Percentiles rank a stretch among this genome's conserved stretches.
Evolutionary conservation across 2,113 vertebrate genomes (phyloP).

Genomic region (Prionailurus viverrinus): DNA sequence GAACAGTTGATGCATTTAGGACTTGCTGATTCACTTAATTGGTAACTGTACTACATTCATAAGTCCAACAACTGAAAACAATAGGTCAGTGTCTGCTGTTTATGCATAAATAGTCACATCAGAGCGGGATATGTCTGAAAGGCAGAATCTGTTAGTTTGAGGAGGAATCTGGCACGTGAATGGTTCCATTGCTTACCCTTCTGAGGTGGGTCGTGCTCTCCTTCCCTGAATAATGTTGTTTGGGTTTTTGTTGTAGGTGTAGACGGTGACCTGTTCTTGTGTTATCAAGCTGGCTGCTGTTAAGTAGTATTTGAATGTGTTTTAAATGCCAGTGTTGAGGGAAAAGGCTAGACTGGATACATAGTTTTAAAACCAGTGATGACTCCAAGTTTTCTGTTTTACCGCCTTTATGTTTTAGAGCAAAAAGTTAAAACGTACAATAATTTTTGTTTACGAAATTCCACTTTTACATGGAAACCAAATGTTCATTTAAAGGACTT

Average conservation of each 20-base stretch:
- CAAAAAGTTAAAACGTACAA: slow-evolving; percentile 41
- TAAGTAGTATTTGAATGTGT: slow-evolving; percentile 54
- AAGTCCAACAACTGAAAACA: slow-evolving; percentile 7
- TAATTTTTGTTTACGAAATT: slow-evolving; percentile 55
- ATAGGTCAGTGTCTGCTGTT: slow-evolving; percentile 64
- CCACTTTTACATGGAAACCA: background rate
- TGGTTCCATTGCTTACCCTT: background rate
- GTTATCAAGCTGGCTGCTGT: background rate
- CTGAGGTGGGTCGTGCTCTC: slow-evolving; percentile 38
- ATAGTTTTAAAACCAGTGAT: slow-evolving; percentile 51
- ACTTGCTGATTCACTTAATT: slow-evolving; percentile 71
- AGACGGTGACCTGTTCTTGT: background rate
- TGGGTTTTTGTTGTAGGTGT: background rate
- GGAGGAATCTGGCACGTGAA: background rate
- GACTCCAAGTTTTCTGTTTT: slow-evolving; percentile 50
- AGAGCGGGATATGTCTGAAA: slow-evolving; percentile 11
- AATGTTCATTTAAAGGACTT: slow-evolving; percentile 67
- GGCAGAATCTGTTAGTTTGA: slow-evolving; percentile 4
- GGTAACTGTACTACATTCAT: slow-evolving; percentile 63
- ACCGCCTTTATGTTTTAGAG: slow-evolving; percentile 35
- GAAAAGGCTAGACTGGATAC: slow-evolving; percentile 20
- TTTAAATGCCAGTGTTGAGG: slow-evolving; percentile 38
- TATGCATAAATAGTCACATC: slow-evolving; percentile 59
- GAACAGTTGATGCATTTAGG: slow-evolving; percentile 73
- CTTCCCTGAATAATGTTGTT: background rate